Evolutionary conservation across 1,140 invertebrate species (phyloP), one percentile per base, ranked within the genome.

Genomic region (Drosophila mauritiana): DNA sequence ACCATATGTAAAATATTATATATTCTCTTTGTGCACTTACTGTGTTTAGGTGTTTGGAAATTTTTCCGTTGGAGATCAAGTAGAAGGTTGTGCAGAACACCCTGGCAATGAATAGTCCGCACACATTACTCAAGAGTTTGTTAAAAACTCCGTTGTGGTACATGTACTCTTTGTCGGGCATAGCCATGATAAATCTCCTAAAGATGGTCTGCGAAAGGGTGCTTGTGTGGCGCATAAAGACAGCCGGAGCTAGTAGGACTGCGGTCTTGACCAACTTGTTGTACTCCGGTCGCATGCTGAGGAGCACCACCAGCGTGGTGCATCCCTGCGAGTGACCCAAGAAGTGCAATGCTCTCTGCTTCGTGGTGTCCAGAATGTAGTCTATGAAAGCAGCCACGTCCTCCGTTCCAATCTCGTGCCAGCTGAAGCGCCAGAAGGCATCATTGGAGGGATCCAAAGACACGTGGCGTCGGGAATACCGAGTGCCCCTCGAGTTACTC

Each of bases 311-410:
- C 53, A 94, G 94, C 5, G 75, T 78, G 0, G 94, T 94, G 4
- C 93, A 93, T 17, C 94, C 93, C 90, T 95, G 94, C 1, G 92
- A 93, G 72, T 92, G 91, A 1, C 92, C 92, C 8, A 92, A 72
- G 61, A 90, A 96, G 64, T 89, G 6, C 12, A 96, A 73, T 6
- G 95, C 93, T 8, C 1, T 27, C 12, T 57, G 40, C 2, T 10
- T 1, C 12, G 54, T 56, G 6, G 3, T 13, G 4, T 1, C 4
- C n/a, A 56, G 7, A 1, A 57, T 43, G 78, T 94, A 95, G 73
- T 95, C 93, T 15, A 97, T 93, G 80, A 94, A 94, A 0, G 95
- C 94, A n/a, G 96, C 94, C 20, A 96, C 59, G 90, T 96, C 96
- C 74, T 94, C 94, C 4, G 90, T 68, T 3, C 94, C 95, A 92